Percentiles rank a stretch among this genome's conserved stretches.
These are phyloP conservation scores for Pristis pectinata DNA, from an alignment of 2,797 vertebrate genomes.

Conservation along the genomic window DNA sequence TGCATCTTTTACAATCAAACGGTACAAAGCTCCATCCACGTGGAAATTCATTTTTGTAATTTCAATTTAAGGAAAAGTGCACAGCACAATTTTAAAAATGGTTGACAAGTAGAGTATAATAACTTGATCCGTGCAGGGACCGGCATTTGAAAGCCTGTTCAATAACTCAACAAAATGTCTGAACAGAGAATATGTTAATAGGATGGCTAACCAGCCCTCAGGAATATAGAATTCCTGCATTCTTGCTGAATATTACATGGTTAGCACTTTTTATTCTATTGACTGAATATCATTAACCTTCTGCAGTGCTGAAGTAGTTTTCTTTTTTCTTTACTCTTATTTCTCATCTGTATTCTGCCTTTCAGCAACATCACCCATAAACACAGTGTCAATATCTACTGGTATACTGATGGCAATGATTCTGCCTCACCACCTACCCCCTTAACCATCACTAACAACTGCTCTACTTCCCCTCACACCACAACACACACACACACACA, in stretches of 20 bases:
- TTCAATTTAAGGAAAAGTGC: too few relatives aligned
- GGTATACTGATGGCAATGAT: too few relatives aligned
- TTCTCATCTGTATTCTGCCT: neutral
- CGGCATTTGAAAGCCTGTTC: neutral
- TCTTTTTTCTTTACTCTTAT: neutral
- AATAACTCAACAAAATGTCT: slow-evolving; percentile 8
- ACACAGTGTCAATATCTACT: too few relatives aligned
- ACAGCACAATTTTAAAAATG: neutral
- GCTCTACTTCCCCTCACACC: too few relatives aligned
- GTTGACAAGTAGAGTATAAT: neutral
- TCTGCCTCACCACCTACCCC: too few relatives aligned
- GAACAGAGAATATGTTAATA: slow-evolving; percentile 16
- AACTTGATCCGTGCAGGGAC: neutral
- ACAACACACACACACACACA: too few relatives aligned
- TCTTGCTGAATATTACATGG: slow-evolving; percentile 32
- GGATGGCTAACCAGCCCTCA: slow-evolving; percentile 37
- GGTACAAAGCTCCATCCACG: neutral
- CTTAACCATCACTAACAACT: too few relatives aligned
- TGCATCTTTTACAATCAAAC: neutral
- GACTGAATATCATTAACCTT: slow-evolving; percentile 34
- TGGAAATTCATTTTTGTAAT: neutral
- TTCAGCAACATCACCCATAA: neutral
- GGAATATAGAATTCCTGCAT: slow-evolving; percentile 36
- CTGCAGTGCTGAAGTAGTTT: slow-evolving; percentile 1
- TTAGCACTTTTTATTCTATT: neutral